Evolutionary conservation across 2,113 vertebrate species (phyloP).

Genomic region (Scolopax mira): DNA sequence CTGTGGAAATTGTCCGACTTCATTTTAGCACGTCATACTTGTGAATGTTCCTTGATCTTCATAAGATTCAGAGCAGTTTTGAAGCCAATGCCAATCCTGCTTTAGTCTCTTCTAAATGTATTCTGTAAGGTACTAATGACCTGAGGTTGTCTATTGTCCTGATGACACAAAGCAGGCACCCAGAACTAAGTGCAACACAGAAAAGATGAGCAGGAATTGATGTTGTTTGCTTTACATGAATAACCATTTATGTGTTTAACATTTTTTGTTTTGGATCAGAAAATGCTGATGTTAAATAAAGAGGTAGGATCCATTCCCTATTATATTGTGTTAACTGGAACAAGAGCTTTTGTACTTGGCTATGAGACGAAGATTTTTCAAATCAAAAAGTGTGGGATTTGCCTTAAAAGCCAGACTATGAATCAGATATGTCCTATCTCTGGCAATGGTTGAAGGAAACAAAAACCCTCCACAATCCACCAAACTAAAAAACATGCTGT

Average conservation of each 20-base stretch:
- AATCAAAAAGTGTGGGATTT: not conserved
- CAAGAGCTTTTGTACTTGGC: not conserved
- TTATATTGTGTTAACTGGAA: not conserved
- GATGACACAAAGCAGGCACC: not conserved
- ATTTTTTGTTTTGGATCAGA: not conserved
- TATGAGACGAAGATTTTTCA: not conserved
- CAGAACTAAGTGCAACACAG: not conserved
- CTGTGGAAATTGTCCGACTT: not conserved
- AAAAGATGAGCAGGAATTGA: not conserved
- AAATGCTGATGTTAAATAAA: not conserved
- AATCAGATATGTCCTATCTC: not conserved
- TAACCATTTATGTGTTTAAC: not conserved
- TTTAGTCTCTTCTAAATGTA: not conserved
- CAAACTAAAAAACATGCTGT: not conserved
- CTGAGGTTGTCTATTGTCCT: not conserved
- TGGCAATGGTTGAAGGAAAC: not conserved
- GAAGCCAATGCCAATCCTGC: not conserved
- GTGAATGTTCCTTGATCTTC: not conserved
- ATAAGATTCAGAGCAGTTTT: not conserved
- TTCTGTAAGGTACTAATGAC: not conserved
- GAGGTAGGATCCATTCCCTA: not conserved
- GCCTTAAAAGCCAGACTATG: not conserved
- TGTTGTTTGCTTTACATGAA: not conserved
- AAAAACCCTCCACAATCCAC: not conserved
- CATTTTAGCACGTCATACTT: not conserved